These are phyloP conservation scores for Colostygia pectinataria DNA, from an alignment of 2,888 invertebrate genomes.

Conservation along the genomic window DNA sequence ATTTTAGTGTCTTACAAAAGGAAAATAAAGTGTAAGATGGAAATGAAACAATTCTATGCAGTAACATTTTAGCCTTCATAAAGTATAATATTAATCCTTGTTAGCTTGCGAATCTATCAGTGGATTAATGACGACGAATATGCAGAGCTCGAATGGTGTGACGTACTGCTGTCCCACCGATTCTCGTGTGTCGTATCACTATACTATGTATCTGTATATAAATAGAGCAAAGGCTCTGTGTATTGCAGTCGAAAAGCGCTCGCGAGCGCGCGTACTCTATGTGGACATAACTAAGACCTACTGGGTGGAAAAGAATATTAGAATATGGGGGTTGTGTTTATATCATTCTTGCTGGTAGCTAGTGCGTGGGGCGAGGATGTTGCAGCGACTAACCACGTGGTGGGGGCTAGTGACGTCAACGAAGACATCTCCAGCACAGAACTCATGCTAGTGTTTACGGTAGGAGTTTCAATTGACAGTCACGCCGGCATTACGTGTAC, in stretches of 20 bases:
- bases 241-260: slow-evolving; percentile 71
- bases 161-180: slow-evolving; percentile 42
- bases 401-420: slow-evolving; percentile 42
- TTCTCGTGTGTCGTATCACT: slow-evolving; percentile 50
- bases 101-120: background rate
- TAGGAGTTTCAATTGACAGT: slow-evolving; percentile 42
- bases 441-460: slow-evolving; percentile 64
- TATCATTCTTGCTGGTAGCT: slow-evolving; percentile 44
- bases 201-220: slow-evolving; percentile 73
- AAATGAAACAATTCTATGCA: too few species aligned
- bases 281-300: slow-evolving; percentile 40
- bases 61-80: too few species aligned
- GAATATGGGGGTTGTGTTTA: slow-evolving; percentile 48
- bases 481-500: slow-evolving; percentile 26
- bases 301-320: slow-evolving; percentile 41
- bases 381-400: slow-evolving; percentile 38
- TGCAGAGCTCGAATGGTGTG: slow-evolving; percentile 12
- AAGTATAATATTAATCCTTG: background rate
- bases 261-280: slow-evolving; percentile 61
- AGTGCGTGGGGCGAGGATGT: slow-evolving; percentile 45
- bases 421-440: slow-evolving; percentile 56
- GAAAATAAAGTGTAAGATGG: too few species aligned
- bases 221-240: slow-evolving; percentile 66
- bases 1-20: too few species aligned
- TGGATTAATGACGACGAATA: slow-evolving; percentile 9